Base-by-base conservation (phyloP, 2,113 vertebrate genomes). In the Forbesichthys papilliferus region DNA sequence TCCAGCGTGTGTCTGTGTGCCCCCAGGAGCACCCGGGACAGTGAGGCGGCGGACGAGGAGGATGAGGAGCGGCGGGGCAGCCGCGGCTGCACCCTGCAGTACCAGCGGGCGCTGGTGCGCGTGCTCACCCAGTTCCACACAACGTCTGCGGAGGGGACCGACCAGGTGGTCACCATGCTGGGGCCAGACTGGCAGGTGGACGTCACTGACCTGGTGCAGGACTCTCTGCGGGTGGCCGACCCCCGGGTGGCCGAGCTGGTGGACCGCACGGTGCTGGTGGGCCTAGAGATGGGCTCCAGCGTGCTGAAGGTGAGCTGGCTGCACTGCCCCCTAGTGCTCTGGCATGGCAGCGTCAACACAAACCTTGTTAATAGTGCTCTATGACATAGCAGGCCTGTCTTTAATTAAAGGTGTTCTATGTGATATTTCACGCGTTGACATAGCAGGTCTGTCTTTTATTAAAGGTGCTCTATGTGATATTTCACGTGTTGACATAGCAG, bases 111-210 rank as follows among this genome's bases (percentile, higher is more conserved):
- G 71, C 92, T 94, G 1, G 91, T 99, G 51, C 95, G 95, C 84
- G 96, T 99, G 68, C 94, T 99, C 86, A 99, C 98, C 67, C 97
- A 99, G 92, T 99, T 99, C 90, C 96, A 99, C 89, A 99, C 98
- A 55, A 97, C 94, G 0, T 98, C 97, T 0, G 94, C 94, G 0
- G 97, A 99, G 83, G 96, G 97, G 78, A 96, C 94, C 0, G 92
- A 93, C 84, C 98, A 99, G 81, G 95, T 98, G 77, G 96, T 99
- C 92, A 97, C 96, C 84, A 98, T 99, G 97, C 91, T 99, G 89
- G 96, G 98, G 1, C 94, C 96, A 0, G 97, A 99, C 88, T 99
- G 98, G 98, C 92, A 97, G 88, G 96, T 99, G 89, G 98, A 99
- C 36, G 96, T 99, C 85, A 99, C 98, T 0, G 95, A 98, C 85